Percentiles rank a stretch among this genome's conserved stretches.
Conservation (phyloP, 1,140 invertebrate species). For the Littorina saxatilis region DNA sequence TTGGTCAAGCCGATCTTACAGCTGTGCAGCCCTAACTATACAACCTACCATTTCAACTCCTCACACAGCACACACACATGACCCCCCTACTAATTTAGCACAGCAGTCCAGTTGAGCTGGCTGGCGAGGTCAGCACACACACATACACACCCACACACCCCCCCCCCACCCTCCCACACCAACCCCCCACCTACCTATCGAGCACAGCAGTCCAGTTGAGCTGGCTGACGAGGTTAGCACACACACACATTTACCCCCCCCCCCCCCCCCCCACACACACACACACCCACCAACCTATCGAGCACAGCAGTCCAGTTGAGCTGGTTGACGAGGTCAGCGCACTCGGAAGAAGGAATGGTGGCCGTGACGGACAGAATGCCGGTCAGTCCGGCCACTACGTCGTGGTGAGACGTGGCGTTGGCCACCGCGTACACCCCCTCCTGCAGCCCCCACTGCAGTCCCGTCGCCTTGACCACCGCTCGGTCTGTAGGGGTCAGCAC, state of each 20-base stretch:
- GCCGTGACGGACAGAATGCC: slow-evolving; percentile 59
- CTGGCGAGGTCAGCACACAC: slow-evolving; percentile 40
- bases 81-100: slow-evolving; percentile 56
- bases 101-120: slow-evolving; percentile 57
- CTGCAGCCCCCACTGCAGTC: slow-evolving; percentile 60
- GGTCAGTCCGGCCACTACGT: slow-evolving; percentile 59
- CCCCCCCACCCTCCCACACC: neutral
- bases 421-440: slow-evolving; percentile 57
- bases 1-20: too few species aligned
- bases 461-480: slow-evolving; percentile 55
- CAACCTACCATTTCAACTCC: too few species aligned
- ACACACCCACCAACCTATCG: slow-evolving; percentile 52
- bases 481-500: slow-evolving; percentile 60
- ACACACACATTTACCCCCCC: too few species aligned
- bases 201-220: slow-evolving; percentile 60
- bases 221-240: slow-evolving; percentile 49
- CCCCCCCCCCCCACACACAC: neutral
- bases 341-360: slow-evolving; percentile 44
- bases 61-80: too few species aligned
- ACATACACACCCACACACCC: neutral
- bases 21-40: too few species aligned
- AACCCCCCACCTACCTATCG: slow-evolving; percentile 55
- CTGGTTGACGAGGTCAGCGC: slow-evolving; percentile 49
- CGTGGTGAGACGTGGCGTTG: slow-evolving; percentile 68
- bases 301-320: slow-evolving; percentile 60